A percentile compares a stretch with the other conserved stretches of the same genome.
Conservation (phyloP, 2,888 invertebrate species). For the Cheilosia urbana region DNA sequence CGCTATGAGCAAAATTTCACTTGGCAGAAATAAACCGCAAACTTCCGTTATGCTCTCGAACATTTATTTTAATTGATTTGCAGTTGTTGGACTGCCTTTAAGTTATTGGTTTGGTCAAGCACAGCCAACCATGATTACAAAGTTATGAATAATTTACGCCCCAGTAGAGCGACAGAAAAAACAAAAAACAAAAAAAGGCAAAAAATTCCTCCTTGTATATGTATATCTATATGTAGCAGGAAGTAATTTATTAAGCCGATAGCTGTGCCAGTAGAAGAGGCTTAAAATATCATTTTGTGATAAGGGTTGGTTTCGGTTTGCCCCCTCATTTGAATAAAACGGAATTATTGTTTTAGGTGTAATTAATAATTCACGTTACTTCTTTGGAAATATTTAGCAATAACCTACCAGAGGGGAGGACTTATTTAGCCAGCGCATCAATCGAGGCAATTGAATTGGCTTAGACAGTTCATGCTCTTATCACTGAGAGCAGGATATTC, state of each 20-base stretch:
- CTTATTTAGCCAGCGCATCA: neutral
- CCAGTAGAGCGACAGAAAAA: conserved; percentile 39
- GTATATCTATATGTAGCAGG: neutral
- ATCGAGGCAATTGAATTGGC: conserved; percentile 33
- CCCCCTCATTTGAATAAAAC: conserved; percentile 52
- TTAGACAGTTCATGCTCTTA: conserved; percentile 35
- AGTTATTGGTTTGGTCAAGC: conserved; percentile 38
- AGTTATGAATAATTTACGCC: conserved; percentile 66
- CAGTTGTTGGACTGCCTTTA: conserved; percentile 52
- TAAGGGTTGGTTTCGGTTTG: conserved; percentile 34
- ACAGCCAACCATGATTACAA: conserved; percentile 32
- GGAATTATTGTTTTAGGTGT: conserved; percentile 47
- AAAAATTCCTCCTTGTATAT: conserved; percentile 7
- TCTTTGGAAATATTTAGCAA: conserved; percentile 20
- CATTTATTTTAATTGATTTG: conserved; percentile 68
- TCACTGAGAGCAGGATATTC: conserved; percentile 20
- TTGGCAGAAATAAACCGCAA: conserved; percentile 51
- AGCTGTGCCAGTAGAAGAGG: conserved; percentile 13
- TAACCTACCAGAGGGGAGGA: no score
- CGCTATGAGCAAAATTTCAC: conserved; percentile 31
- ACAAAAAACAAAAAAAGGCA: conserved; percentile 48
- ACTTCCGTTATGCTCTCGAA: conserved; percentile 16
- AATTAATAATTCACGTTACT: conserved; percentile 51
- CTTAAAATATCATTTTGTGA: conserved; percentile 36
- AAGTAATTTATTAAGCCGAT: conserved; percentile 48